Percentiles rank a stretch among this genome's conserved stretches.
Conservation (phyloP, 30 jellyfish, hydroid and myxozoan genomes). For the Mastigias papua region DNA sequence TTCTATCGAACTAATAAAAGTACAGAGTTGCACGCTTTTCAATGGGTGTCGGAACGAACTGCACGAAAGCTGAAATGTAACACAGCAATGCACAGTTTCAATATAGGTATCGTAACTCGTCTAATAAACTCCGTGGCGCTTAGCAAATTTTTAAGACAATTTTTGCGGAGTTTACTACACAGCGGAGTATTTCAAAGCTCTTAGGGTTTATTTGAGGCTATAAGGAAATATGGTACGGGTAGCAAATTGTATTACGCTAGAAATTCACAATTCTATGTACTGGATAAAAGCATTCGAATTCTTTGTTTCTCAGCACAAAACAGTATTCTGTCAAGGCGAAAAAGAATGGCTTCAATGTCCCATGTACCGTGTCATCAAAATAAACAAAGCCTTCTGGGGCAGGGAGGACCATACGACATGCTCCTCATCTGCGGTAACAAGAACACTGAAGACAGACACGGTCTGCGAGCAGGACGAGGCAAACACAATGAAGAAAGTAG, state of each 20-base stretch:
- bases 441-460: slow-evolving; percentile 85
- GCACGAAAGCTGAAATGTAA: too few relatives aligned
- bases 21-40: too few relatives aligned
- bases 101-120: too few relatives aligned
- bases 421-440: slow-evolving; percentile 80
- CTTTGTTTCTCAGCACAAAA: slow-evolving; percentile 17
- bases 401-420: slow-evolving; percentile 84
- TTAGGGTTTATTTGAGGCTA: too few relatives aligned
- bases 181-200: too few relatives aligned
- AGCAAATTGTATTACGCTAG: neutral
- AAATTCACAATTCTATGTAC: neutral
- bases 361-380: slow-evolving; percentile 90
- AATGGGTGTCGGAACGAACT: too few relatives aligned
- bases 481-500: slow-evolving; percentile 94
- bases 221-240: too few relatives aligned
- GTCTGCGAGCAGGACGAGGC: slow-evolving; percentile 95
- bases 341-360: slow-evolving; percentile 99
- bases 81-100: too few relatives aligned
- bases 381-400: slow-evolving; percentile 98
- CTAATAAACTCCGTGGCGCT: too few relatives aligned
- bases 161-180: too few relatives aligned
- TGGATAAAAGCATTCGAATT: neutral
- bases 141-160: too few relatives aligned
- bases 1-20: too few relatives aligned
- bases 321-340: slow-evolving; percentile 94